Conservation (phyloP, 2,888 invertebrate species). For the Sycophila texana region DNA sequence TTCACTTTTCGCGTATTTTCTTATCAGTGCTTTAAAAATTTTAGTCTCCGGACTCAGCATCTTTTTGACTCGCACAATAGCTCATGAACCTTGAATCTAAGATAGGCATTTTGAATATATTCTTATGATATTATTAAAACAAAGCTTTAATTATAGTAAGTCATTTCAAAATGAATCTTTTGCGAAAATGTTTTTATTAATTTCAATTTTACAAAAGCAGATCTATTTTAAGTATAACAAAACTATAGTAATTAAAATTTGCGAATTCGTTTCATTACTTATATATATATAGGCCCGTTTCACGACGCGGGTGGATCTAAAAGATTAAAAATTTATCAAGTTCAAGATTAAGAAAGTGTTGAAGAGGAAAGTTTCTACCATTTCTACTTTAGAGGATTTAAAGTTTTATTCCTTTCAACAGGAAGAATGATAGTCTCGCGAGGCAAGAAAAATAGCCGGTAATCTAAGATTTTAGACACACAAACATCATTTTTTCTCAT, state of each 20-base stretch:
- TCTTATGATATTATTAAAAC: too few species aligned
- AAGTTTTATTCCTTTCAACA: constrained; percentile 31
- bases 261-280: constrained; percentile 14
- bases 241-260: not conserved
- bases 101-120: too few species aligned
- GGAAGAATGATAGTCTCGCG: constrained; percentile 35
- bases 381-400: not conserved
- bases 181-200: too few species aligned
- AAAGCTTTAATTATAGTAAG: too few species aligned
- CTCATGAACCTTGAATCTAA: too few species aligned
- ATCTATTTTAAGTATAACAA: not conserved
- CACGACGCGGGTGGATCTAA: not conserved
- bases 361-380: constrained; percentile 39
- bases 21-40: too few species aligned
- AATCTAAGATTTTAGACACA: not conserved
- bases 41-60: too few species aligned
- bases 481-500: too few species aligned
- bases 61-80: too few species aligned
- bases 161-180: too few species aligned
- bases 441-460: not conserved
- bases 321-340: constrained; percentile 51
- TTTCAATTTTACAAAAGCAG: too few species aligned
- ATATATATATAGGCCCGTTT: not conserved
- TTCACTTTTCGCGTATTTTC: too few species aligned
- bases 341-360: constrained; percentile 29